A percentile compares a stretch with the other conserved stretches of the same genome.
Conservation (phyloP, 53 echinoderm and acorn worm genomes). For the Paelopatides confundens region DNA sequence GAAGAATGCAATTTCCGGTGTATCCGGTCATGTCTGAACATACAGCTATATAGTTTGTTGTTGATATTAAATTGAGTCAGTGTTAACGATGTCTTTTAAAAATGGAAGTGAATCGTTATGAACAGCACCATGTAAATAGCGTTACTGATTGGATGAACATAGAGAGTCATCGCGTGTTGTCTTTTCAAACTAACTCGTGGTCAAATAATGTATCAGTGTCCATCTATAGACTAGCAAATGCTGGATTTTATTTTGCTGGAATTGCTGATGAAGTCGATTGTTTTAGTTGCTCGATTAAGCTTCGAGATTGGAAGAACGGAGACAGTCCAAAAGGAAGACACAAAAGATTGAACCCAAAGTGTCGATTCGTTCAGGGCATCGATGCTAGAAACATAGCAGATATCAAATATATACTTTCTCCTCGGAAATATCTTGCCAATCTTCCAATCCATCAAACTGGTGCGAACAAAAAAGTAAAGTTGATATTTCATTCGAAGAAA, state of each 20-base stretch:
- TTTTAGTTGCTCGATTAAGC: neutral
- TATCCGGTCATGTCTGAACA: no score
- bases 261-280: conserved; percentile 22
- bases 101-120: no score
- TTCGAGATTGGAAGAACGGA: conserved; percentile 14
- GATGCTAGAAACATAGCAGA: conserved; percentile 20
- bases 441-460: neutral
- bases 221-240: conserved; percentile 28
- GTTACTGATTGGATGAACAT: neutral
- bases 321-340: conserved; percentile 39
- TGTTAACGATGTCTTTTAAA: no score
- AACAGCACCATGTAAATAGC: no score
- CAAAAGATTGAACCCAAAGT: conserved; percentile 17
- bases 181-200: neutral
- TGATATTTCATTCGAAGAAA: neutral
- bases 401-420: neutral
- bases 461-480: neutral
- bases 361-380: conserved; percentile 14
- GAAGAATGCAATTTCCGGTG: no score
- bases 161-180: conserved; percentile 9
- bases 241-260: conserved; percentile 8
- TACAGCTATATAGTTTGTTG: no score
- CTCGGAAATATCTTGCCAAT: no score
- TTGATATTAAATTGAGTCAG: no score
- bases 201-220: neutral